Percentiles rank a stretch among this genome's conserved stretches.
These are phyloP conservation scores for Pycnonotus jocosus DNA, from an alignment of 2,113 vertebrate genomes.

Conservation along the genomic window DNA sequence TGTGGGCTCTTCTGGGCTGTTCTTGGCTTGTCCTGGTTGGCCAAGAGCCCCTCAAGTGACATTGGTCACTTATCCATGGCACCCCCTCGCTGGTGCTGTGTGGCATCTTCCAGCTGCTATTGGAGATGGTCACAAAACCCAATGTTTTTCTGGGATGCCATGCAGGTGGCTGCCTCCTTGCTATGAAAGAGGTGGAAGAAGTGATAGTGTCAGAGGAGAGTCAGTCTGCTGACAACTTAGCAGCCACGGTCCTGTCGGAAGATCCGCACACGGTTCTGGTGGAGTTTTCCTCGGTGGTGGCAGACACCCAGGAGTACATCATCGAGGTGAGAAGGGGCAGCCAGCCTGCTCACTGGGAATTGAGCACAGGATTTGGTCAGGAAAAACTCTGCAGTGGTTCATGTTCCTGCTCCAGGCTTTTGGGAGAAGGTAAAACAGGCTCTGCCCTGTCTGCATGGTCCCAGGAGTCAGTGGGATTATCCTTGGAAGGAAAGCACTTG, in stretches of 20 bases:
- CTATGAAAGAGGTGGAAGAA: slow-evolving; percentile 76
- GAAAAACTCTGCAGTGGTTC: not conserved
- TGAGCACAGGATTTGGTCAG: accelerated
- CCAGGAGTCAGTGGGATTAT: not conserved
- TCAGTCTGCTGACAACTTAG: slow-evolving; percentile 67
- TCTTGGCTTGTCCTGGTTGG: not conserved
- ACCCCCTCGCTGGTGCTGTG: accelerated
- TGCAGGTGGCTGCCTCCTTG: slow-evolving; percentile 85
- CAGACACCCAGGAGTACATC: slow-evolving; percentile 97
- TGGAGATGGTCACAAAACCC: not conserved
- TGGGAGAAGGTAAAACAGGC: not conserved
- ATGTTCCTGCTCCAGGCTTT: not conserved
- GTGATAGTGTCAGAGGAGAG: slow-evolving; percentile 69
- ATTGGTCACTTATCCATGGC: not conserved
- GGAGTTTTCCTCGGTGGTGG: slow-evolving; percentile 96
- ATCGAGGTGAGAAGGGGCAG: slow-evolving; percentile 79
- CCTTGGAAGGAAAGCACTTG: not conserved
- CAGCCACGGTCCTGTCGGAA: slow-evolving; percentile 80
- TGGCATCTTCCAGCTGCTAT: not conserved
- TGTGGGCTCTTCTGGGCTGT: accelerated
- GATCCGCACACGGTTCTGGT: slow-evolving; percentile 92
- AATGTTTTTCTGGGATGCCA: not conserved
- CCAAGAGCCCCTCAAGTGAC: not conserved
- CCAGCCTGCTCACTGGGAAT: not conserved
- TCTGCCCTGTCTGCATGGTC: not conserved